A percentile compares a stretch with the other conserved stretches of the same genome.
Conservation (phyloP, 2,888 invertebrate genomes). For the Cabera pusaria region DNA sequence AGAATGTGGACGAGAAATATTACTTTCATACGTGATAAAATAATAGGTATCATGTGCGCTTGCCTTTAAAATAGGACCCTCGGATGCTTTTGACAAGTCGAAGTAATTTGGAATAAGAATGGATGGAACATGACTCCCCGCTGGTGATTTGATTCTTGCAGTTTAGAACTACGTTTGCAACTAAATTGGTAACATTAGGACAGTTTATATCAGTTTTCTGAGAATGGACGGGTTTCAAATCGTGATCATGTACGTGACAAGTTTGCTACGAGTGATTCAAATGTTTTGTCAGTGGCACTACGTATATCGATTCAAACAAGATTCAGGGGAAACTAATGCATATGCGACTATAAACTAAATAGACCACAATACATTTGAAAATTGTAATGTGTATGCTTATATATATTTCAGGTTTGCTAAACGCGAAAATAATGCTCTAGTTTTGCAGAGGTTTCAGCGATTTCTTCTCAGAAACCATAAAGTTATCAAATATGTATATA, state of each 20-base stretch:
- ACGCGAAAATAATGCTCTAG: no score
- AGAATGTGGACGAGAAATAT: conserved; percentile 49
- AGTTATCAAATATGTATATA: no score
- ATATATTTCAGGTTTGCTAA: no score
- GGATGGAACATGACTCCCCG: conserved; percentile 51
- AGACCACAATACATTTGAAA: no score
- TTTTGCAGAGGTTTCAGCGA: no score
- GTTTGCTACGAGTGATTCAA: no score
- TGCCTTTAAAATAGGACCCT: conserved; percentile 52
- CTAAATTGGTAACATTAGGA: conserved; percentile 10
- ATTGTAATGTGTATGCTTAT: no score
- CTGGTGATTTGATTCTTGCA: conserved; percentile 20
- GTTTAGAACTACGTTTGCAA: conserved; percentile 18
- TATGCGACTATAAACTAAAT: no score
- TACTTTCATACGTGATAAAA: conserved; percentile 63
- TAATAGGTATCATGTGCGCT: conserved; percentile 53
- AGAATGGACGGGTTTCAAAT: not conserved
- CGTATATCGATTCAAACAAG: no score
- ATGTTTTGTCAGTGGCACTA: no score
- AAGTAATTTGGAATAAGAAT: conserved; percentile 61
- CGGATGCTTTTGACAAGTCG: conserved; percentile 63
- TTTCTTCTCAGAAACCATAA: no score
- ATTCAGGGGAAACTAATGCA: no score
- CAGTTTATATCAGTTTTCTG: not conserved
- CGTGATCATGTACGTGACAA: conserved; percentile 2